Evolutionary conservation across 2,888 invertebrate genomes (phyloP), one percentile per base, ranked within the genome.

Genomic region (Pharmacophagus antenor): DNA sequence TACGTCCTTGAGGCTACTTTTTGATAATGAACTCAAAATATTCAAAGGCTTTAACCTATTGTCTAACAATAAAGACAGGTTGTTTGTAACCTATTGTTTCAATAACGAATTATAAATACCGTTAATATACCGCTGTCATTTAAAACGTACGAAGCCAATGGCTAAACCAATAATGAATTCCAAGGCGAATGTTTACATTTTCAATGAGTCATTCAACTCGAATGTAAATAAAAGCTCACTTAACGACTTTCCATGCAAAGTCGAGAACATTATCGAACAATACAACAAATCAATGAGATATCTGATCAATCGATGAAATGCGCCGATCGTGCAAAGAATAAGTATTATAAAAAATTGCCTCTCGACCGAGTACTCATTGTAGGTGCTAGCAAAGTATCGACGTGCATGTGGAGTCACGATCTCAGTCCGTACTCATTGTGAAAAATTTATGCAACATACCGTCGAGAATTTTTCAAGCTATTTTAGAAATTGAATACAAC

Each of bases 11-110:
- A 76, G 82, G 84, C 80, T 80, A 80, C 64, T 67, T 63, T 71
- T 70, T 83, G 85, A 75, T 86, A 88, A 80, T 88, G 89, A 88
- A 87, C 88, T 85, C 76, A 82, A 85, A 84, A 75, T 79, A 82
- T 80, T 79, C 70, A 73, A 53, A 50, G 61, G 58, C 56, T 67
- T 70, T 65, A 69, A 64, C 67, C 62, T 18, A 70, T 76, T 79
- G 76, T 75, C 73, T 65, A 63, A 61, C 58, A 63, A 65, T 66
- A 66, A 41, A 41, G 67, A 66, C 66, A 62, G 51, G 62, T 61
- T 49, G 62, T 57, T 61, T 49, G 62, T 57, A 55, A 65, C 62
- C 63, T 59, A 65, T 65, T 66, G 63, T 65, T 63, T 66, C 50
- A 62, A 58, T 62, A 63, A 63, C 62, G 53, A 46, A 23, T 46